Evolutionary conservation across 2,888 invertebrate genomes (phyloP), one percentile per base, ranked within the genome.

Genomic region (Melinaea marsaeus): DNA sequence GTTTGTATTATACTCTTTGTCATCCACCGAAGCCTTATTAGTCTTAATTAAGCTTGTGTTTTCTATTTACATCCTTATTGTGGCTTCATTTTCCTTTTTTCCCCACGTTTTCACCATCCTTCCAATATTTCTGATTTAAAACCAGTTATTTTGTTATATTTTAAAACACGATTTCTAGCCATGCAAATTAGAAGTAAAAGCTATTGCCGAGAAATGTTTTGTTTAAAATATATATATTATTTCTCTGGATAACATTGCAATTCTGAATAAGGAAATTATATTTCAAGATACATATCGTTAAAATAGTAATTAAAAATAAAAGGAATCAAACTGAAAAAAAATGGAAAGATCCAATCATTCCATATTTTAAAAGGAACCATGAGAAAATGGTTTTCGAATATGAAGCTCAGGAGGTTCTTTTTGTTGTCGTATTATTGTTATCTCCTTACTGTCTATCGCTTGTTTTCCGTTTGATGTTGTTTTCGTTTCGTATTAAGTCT

Each of bases 41-140:
- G 80, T 84, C 76, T 80, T 86, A 84, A 86, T 88, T 85, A 85
- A 79, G 77, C 76, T 73, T 79, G 76, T 76, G 75, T 77, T 80
- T 79, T 77, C 74, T 73, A 72, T 80, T 77, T 75, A 73, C 75
- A 70, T 71, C 75, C 55, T 81, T 63, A 80, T 75, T 78, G 75
- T 67, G 84, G 80, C 75, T 83, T 84, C 81, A 72, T 76, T 78
- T 74, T 73, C 75, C 79, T 81, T 80, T 71, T 78, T 75, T 81
- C 77, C 42, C 42, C 42, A 42, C 42, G 7, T 42, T 42, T 42
- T 42, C 9, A 42, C 3, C 42, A 42, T 42, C 42, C 42, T 42
- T 42, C 11, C 42, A 42, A 42, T 42, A 42, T 42, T 42, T 42
- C 7, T 42, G 42, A 42, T 9, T 7, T 42, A 2, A 3, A 2